Conservation (phyloP, 2,113 vertebrate genomes). For the Sisor rabdophorus region DNA sequence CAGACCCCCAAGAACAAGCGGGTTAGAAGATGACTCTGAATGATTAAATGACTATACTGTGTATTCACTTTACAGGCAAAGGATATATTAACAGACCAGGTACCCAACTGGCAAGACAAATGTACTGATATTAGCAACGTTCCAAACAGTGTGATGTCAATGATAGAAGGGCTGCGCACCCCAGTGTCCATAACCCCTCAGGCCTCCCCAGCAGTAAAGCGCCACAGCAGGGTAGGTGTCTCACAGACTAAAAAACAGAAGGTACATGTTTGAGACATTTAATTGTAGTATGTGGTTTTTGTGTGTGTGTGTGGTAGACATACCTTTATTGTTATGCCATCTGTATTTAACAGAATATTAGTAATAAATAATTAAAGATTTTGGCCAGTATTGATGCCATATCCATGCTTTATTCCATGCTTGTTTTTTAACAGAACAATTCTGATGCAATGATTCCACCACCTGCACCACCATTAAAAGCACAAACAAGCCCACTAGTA, state of each 20-base stretch:
- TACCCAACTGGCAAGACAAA: slow-evolving; percentile 86
- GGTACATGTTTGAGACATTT: neutral
- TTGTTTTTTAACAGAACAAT: slow-evolving; percentile 59
- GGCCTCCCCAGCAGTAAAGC: slow-evolving; percentile 79
- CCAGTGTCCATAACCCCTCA: slow-evolving; percentile 77
- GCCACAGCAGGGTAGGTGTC: slow-evolving; percentile 73
- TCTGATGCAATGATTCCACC: slow-evolving; percentile 66
- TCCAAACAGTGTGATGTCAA: slow-evolving; percentile 78
- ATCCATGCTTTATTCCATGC: too few species aligned
- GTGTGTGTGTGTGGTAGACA: neutral
- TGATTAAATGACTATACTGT: too few species aligned
- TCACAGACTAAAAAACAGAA: neutral
- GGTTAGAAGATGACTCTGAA: too few species aligned
- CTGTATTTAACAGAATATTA: neutral
- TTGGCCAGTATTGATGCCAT: neutral
- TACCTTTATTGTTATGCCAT: neutral
- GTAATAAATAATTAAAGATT: neutral
- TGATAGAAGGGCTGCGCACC: slow-evolving; percentile 83
- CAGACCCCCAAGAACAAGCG: too few species aligned
- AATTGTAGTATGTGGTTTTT: neutral
- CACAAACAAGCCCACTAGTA: slow-evolving; percentile 79
- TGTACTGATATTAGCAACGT: slow-evolving; percentile 84
- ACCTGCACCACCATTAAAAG: slow-evolving; percentile 73
- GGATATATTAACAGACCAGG: slow-evolving; percentile 75
- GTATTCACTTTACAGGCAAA: slow-evolving; percentile 65